These are phyloP conservation scores for Leptinotarsa texana DNA, from an alignment of 1,140 invertebrate genomes.

Conservation along the genomic window DNA sequence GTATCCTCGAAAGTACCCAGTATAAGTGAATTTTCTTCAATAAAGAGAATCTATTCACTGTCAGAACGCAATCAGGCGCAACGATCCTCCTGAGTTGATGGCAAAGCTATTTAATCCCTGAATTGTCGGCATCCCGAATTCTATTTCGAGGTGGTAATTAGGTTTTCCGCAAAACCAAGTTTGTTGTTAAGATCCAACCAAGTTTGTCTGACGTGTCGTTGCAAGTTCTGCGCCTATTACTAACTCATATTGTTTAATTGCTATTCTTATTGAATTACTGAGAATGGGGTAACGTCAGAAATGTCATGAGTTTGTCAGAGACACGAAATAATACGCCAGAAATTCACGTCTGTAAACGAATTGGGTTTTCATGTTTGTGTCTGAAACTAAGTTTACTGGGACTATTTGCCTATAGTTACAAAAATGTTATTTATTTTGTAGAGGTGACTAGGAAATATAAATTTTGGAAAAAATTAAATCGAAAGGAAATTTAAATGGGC, in stretches of 20 bases:
- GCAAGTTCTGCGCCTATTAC: conserved; percentile 30
- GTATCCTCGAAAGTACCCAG: background rate
- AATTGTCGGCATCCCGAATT: conserved; percentile 3
- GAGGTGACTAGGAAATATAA: no score
- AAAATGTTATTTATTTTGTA: no score
- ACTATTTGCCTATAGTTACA: no score
- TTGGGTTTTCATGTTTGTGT: background rate
- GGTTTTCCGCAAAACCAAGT: conserved; percentile 27
- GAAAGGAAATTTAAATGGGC: no score
- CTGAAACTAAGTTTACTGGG: background rate
- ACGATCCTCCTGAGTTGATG: background rate
- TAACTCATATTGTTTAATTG: conserved; percentile 36
- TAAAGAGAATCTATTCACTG: conserved; percentile 9
- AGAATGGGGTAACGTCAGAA: conserved; percentile 6
- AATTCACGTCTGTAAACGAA: background rate
- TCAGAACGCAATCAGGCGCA: conserved; percentile 13
- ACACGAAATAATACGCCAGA: background rate
- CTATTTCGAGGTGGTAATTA: conserved; percentile 20
- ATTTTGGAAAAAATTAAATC: no score
- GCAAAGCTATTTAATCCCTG: conserved; percentile 3
- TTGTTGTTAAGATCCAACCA: conserved; percentile 31
- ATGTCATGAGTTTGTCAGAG: background rate
- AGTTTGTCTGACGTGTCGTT: conserved; percentile 33
- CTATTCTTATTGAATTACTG: conserved; percentile 34
- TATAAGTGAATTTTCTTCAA: conserved; percentile 13